These are phyloP conservation scores for Melopsittacus undulatus DNA, from an alignment of 2,797 vertebrate species.

Conservation along the genomic window DNA sequence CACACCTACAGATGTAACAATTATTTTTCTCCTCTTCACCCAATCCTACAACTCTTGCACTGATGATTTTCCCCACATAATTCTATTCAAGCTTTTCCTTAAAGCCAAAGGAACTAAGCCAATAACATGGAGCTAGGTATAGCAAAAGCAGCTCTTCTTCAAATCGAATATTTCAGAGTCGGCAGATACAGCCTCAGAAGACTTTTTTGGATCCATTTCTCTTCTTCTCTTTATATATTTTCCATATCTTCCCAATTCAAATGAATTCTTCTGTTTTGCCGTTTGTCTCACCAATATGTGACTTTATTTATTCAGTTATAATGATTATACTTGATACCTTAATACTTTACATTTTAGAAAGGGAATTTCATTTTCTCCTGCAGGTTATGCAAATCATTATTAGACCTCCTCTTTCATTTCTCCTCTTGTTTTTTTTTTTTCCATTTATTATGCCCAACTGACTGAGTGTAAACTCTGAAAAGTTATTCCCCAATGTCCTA, in stretches of 20 bases:
- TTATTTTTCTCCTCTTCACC: not conserved
- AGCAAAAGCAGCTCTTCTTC: not conserved
- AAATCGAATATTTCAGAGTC: not conserved
- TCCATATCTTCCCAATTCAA: not conserved
- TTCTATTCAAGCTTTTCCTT: not conserved
- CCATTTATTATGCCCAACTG: not conserved
- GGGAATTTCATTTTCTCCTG: not conserved
- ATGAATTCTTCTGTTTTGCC: not conserved
- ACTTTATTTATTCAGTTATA: not conserved
- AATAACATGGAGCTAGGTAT: not conserved
- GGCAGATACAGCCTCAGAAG: not conserved
- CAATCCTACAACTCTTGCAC: not conserved
- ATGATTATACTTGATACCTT: not conserved
- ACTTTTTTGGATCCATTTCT: not conserved
- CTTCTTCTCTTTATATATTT: rapidly evolving
- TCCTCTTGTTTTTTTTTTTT: not conserved
- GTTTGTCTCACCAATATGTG: not conserved
- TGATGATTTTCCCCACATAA: not conserved
- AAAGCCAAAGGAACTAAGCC: not conserved
- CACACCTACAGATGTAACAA: not conserved
- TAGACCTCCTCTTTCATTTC: not conserved
- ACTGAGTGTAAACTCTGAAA: not conserved
- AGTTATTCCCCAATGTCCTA: not conserved
- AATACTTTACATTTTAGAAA: not conserved
- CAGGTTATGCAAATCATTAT: not conserved